Evolutionary conservation across 2,888 invertebrate genomes (phyloP).

Genomic region (Sicus ferrugineus): DNA sequence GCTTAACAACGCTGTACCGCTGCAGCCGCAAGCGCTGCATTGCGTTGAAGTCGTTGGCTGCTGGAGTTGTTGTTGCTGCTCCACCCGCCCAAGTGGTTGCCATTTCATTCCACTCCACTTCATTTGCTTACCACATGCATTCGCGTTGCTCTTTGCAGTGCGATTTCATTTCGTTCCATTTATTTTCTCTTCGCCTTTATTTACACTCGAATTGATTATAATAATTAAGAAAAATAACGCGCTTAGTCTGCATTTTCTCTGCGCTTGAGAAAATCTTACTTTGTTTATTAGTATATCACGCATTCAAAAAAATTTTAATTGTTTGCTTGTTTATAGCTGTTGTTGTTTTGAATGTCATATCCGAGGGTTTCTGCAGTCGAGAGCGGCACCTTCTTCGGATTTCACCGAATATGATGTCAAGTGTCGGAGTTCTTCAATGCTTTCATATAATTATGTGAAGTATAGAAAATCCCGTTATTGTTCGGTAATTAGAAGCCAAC

Average conservation of each 20-base stretch:
- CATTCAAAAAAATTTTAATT: constrained; percentile 13
- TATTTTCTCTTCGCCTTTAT: constrained; percentile 20
- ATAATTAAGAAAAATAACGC: constrained; percentile 19
- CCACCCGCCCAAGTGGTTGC: constrained; percentile 11
- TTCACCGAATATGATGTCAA: constrained; percentile 9
- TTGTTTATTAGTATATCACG: neutral
- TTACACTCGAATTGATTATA: constrained; percentile 29
- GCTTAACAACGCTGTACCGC: constrained; percentile 7
- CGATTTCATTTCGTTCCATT: constrained; percentile 19
- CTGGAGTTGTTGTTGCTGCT: constrained; percentile 2
- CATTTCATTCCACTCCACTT: constrained; percentile 24
- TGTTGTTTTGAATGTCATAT: neutral
- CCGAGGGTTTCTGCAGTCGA: neutral
- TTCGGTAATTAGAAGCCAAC: constrained; percentile 19
- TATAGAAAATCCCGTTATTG: constrained; percentile 16
- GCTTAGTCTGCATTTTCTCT: constrained; percentile 23
- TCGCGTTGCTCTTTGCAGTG: constrained; percentile 7
- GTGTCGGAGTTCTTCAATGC: no score
- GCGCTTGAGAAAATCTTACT: neutral
- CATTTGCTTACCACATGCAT: constrained; percentile 23
- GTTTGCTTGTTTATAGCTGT: constrained; percentile 3
- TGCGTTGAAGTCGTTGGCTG: neutral
- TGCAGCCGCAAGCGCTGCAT: neutral
- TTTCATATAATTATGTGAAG: no score
- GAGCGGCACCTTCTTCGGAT: neutral